Percentiles rank a stretch among this genome's conserved stretches.
Evolutionary conservation across 1,140 invertebrate genomes (phyloP).

Genomic region (Anastrepha obliqua): DNA sequence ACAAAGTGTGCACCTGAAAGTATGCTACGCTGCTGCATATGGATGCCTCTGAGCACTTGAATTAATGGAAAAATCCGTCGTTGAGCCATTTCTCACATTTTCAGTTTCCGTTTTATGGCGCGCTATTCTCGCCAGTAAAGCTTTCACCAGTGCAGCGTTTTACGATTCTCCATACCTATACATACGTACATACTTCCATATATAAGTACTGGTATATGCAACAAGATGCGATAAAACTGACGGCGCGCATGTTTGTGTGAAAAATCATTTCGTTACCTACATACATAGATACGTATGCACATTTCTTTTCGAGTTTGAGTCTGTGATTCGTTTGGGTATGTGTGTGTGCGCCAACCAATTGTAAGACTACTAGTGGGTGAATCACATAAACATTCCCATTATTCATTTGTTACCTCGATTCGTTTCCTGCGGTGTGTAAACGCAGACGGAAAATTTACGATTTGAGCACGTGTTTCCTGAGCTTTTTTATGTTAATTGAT

Average conservation of each 20-base stretch:
- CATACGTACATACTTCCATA: not conserved
- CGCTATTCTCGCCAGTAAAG: not conserved
- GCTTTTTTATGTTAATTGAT: not conserved
- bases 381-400: not conserved
- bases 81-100: constrained; percentile 39
- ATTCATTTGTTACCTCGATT: constrained; percentile 8
- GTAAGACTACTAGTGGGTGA: not conserved
- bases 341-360: not conserved
- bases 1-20: constrained; percentile 27
- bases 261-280: not conserved
- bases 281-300: not conserved
- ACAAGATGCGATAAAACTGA: not conserved
- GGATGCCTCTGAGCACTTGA: constrained; percentile 23
- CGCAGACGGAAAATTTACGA: not conserved
- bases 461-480: constrained; percentile 19
- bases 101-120: constrained; percentile 27
- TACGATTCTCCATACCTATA: not conserved
- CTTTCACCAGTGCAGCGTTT: not conserved
- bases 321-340: not conserved
- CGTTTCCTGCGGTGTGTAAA: not conserved
- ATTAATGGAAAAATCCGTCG: constrained; percentile 48
- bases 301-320: too few relatives aligned
- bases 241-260: not conserved
- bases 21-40: not conserved
- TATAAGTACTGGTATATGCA: not conserved